Evolutionary conservation across 2,888 invertebrate species (phyloP).

Genomic region (Plebejus argus): DNA sequence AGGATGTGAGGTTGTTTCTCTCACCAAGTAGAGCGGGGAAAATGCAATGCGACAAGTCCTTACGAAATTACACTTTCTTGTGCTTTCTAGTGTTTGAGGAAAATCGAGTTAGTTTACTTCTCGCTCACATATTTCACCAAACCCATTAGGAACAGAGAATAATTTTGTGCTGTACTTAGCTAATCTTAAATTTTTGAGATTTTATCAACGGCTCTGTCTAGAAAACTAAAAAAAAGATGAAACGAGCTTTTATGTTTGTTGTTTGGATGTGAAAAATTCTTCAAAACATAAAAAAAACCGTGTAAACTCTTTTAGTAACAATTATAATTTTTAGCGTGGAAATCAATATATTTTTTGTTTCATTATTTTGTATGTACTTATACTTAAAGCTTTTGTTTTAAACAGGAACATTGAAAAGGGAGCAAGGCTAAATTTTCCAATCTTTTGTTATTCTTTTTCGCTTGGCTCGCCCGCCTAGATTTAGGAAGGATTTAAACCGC

Average conservation of each 20-base stretch:
- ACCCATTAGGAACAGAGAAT: background rate
- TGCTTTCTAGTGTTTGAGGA: conserved; percentile 4
- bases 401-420: background rate
- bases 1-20: background rate
- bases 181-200: background rate
- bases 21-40: background rate
- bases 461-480: conserved; percentile 13
- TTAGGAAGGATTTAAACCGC: background rate
- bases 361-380: background rate
- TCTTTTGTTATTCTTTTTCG: background rate
- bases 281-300: no score
- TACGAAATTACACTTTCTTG: conserved; percentile 9
- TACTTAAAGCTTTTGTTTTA: background rate
- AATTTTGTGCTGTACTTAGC: background rate
- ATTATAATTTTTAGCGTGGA: no score
- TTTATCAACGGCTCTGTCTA: no score
- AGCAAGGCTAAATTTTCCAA: background rate
- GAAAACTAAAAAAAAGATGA: no score
- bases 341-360: no score
- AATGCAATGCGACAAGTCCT: conserved; percentile 15
- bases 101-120: conserved; percentile 2
- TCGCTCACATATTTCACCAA: background rate
- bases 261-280: no score
- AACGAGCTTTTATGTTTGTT: no score
- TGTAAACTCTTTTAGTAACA: no score